Conservation (phyloP, 2,797 vertebrate species). For the Argya squamiceps region DNA sequence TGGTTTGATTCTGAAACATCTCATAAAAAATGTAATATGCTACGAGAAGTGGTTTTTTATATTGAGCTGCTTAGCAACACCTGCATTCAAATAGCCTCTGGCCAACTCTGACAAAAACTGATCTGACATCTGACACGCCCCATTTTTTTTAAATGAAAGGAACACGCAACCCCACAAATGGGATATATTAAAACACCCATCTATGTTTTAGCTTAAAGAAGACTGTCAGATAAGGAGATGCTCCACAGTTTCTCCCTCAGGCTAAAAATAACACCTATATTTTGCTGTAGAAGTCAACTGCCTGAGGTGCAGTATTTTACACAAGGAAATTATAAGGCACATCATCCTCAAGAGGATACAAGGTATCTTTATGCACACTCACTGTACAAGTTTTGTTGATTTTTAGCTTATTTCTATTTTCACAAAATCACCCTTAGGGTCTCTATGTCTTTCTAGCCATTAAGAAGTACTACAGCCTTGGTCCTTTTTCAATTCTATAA, state of each 20-base stretch:
- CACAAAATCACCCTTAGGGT: neutral
- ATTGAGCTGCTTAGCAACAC: conserved; percentile 34
- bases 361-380: neutral
- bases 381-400: neutral
- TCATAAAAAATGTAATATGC: neutral
- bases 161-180: neutral
- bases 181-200: neutral
- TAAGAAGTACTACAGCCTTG: neutral
- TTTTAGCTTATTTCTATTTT: neutral
- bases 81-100: neutral
- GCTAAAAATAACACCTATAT: neutral
- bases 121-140: neutral
- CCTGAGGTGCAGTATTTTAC: neutral
- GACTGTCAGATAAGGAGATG: neutral
- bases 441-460: neutral
- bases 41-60: neutral
- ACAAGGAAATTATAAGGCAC: neutral
- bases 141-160: neutral
- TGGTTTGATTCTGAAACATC: neutral
- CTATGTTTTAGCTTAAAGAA: neutral
- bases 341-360: neutral
- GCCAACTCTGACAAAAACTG: conserved; percentile 5
- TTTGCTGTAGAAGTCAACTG: neutral
- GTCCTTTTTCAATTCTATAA: neutral
- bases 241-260: neutral